Evolutionary conservation across 2,888 invertebrate genomes (phyloP), one percentile per base, ranked within the genome.

Genomic region (Mylabris sibirica): DNA sequence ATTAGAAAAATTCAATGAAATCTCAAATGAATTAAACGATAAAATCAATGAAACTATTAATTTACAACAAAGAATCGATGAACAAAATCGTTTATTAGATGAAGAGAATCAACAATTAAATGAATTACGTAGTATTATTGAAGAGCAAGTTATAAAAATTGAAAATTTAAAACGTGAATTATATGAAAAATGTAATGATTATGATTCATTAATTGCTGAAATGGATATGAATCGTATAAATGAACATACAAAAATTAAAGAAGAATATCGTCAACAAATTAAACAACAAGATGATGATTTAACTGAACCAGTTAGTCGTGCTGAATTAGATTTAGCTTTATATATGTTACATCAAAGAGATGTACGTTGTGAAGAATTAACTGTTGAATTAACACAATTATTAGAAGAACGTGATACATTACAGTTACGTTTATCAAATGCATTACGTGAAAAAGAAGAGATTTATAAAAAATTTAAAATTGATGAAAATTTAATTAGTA

Each of bases 331-430:
- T 80, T 86, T 94, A 64, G 94, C 95, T 0, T 83, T 94, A 57
- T 94, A 94, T 80, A 93, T 94, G 91, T 85, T 96, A 64, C 95
- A 96, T 82, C 94, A 95, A 79, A 88, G 95, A 73, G 95, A 96
- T 76, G 92, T 95, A 68, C 88, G 94, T 0, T 94, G 94, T 81
- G 95, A 96, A 79, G 95, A 96, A 83, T 87, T 96, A 69, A 95
- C 95, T 0, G 88, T 93, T 78, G 96, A 96, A 82, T 85, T 96
- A 64, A 93, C 93, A 74, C 92, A 91, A 82, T 85, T 96, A 60
- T 84, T 96, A 60, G 95, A 95, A 82, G 96, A 96, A 82, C 88
- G 96, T 65, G 96, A 96, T 80, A 93, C 93, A 0, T 84, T 96
- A 64, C 96, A 96, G 78, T 84, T 96, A 69, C 90, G 93, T 73